A percentile compares a stretch with the other conserved stretches of the same genome.
Conservation (phyloP, 2,797 vertebrate genomes). For the Pachyuromys duprasi region DNA sequence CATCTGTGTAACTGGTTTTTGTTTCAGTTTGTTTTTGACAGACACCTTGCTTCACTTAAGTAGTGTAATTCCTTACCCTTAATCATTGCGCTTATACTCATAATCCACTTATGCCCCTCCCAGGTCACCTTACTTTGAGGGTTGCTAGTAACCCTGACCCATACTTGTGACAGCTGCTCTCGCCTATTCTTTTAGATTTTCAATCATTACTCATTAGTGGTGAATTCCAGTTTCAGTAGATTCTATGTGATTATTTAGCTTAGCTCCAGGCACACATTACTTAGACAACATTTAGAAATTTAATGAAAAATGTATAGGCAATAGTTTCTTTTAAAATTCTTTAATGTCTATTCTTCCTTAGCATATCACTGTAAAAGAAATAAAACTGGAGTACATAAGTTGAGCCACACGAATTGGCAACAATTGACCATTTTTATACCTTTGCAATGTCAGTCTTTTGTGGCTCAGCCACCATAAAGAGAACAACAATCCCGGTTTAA, state of each 20-base stretch:
- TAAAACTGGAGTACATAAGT: not conserved
- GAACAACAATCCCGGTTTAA: not conserved
- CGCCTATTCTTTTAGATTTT: not conserved
- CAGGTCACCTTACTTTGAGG: constrained; percentile 16
- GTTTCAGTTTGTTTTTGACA: not conserved
- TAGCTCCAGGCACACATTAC: constrained; percentile 11
- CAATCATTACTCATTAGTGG: constrained; percentile 2
- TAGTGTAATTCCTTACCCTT: not conserved
- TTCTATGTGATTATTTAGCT: not conserved
- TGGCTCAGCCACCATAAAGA: not conserved
- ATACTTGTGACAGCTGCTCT: not conserved
- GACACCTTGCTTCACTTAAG: not conserved
- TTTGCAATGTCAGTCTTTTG: not conserved
- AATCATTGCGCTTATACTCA: constrained; percentile 36
- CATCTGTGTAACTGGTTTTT: not conserved
- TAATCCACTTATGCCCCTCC: constrained; percentile 44
- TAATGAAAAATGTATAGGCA: not conserved
- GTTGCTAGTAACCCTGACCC: constrained; percentile 49
- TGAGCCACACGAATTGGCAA: not conserved
- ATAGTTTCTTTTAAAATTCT: not conserved
- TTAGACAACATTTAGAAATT: constrained; percentile 27
- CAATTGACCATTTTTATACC: not conserved
- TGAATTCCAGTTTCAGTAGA: constrained; percentile 30
- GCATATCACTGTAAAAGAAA: not conserved
- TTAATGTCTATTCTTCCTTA: not conserved